These are phyloP conservation scores for Branchipolynoe longqiensis DNA, from an alignment of 2,888 invertebrate genomes.

Conservation along the genomic window DNA sequence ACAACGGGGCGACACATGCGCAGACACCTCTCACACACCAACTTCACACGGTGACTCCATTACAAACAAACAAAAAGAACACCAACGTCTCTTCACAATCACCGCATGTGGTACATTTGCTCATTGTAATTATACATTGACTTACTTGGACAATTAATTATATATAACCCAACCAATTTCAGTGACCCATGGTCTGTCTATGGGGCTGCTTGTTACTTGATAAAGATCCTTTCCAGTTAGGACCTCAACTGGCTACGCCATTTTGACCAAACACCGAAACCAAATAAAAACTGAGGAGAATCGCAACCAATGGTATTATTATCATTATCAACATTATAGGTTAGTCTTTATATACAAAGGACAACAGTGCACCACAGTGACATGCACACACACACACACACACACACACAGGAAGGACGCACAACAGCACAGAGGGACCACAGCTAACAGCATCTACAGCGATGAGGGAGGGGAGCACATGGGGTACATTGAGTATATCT, in stretches of 20 bases:
- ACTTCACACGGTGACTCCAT: neutral
- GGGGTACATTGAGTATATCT: conserved; percentile 23
- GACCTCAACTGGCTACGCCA: neutral
- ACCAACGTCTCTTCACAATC: too few relatives aligned
- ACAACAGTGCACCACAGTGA: conserved; percentile 18
- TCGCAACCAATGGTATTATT: conserved; percentile 23
- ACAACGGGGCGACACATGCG: neutral
- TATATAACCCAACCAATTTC: too few relatives aligned
- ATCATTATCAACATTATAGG: too few relatives aligned
- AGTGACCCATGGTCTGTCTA: too few relatives aligned
- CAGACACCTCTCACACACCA: conserved; percentile 3
- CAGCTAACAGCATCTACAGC: conserved; percentile 12
- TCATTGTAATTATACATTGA: too few relatives aligned
- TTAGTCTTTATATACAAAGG: conserved; percentile 43
- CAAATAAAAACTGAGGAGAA: conserved; percentile 1
- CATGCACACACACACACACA: conserved; percentile 32
- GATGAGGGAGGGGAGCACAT: neutral
- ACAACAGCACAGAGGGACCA: conserved; percentile 35
- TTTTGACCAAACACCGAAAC: neutral
- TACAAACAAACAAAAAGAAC: conserved; percentile 1
- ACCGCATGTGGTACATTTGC: too few relatives aligned
- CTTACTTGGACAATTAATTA: too few relatives aligned
- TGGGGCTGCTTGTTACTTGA: too few relatives aligned
- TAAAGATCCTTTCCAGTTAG: too few relatives aligned
- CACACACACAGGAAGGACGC: conserved; percentile 12